These are phyloP conservation scores for Benitochromis conjunctus DNA, from an alignment of 2,113 vertebrate species.

Conservation along the genomic window DNA sequence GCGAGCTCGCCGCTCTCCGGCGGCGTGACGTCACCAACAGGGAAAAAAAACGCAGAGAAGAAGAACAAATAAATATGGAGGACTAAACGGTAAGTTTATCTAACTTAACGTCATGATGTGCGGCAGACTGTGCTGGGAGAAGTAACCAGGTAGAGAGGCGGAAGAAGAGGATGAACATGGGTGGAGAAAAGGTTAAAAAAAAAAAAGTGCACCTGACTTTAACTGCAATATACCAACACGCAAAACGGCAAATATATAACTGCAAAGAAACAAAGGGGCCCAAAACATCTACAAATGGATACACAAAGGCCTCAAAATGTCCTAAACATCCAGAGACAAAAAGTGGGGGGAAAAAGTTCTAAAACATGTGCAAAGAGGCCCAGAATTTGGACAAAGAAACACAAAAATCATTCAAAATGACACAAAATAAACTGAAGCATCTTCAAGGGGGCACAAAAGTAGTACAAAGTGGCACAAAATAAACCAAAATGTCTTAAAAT, in stretches of 20 bases:
- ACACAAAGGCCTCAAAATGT: accelerated
- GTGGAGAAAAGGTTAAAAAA: not conserved
- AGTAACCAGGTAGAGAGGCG: not conserved
- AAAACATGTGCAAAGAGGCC: not conserved
- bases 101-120: accelerated
- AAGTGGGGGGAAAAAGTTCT: not conserved
- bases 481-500: not conserved
- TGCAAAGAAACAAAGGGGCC: not conserved
- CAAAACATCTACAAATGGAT: not conserved
- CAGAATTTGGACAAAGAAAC: not conserved
- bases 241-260: not conserved
- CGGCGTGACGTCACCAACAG: constrained; percentile 39
- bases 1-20: constrained; percentile 5
- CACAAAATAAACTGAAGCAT: not conserved
- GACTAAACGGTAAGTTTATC: not conserved
- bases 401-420: not conserved
- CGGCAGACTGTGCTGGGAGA: not conserved
- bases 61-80: not conserved
- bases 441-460: not conserved
- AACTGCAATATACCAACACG: not conserved
- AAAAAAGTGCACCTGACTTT: not conserved
- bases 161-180: not conserved
- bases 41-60: not conserved
- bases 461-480: not conserved
- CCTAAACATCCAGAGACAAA: not conserved